Conservation (phyloP, 2,113 vertebrate genomes). For the Lates calcarifer region DNA sequence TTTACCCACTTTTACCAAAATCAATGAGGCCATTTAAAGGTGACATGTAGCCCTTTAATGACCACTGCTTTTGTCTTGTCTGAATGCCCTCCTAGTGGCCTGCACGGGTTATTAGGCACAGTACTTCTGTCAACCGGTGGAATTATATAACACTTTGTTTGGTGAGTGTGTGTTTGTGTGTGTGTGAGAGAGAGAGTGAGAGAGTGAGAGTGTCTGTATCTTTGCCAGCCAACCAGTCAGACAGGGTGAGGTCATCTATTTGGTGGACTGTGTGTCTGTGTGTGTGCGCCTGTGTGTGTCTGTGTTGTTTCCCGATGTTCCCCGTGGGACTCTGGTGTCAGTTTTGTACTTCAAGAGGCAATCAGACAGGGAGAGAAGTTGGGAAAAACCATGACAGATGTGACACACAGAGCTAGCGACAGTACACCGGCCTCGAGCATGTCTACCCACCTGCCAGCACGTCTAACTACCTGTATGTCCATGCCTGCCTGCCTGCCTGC, state of each 20-base stretch:
- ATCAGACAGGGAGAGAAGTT: conserved; percentile 31
- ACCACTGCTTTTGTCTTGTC: conserved; percentile 20
- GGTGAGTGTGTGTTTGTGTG: conserved; percentile 26
- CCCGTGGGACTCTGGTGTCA: conserved; percentile 25
- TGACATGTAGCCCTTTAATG: background rate
- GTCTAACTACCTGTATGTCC: conserved; percentile 3
- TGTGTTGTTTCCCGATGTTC: conserved; percentile 10
- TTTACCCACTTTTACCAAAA: background rate
- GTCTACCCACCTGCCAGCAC: conserved; percentile 28
- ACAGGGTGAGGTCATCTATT: conserved; percentile 62
- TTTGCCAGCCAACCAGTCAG: conserved; percentile 47
- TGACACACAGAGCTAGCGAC: conserved; percentile 22
- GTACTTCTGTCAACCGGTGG: conserved; percentile 31
- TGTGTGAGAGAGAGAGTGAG: conserved; percentile 12
- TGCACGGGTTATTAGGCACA: conserved; percentile 47
- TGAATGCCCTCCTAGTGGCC: background rate
- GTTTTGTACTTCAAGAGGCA: conserved; percentile 45
- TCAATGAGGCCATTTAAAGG: conserved; percentile 11
- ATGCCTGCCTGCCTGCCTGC: background rate
- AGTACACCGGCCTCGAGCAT: background rate
- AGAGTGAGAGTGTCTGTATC: conserved; percentile 22
- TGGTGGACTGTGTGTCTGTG: conserved; percentile 23
- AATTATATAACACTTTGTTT: conserved; percentile 56
- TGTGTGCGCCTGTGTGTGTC: conserved; percentile 9
- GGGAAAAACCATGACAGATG: conserved; percentile 3